These are phyloP conservation scores for Xyrichtys novacula DNA, from an alignment of 2,797 vertebrate species.

Conservation along the genomic window DNA sequence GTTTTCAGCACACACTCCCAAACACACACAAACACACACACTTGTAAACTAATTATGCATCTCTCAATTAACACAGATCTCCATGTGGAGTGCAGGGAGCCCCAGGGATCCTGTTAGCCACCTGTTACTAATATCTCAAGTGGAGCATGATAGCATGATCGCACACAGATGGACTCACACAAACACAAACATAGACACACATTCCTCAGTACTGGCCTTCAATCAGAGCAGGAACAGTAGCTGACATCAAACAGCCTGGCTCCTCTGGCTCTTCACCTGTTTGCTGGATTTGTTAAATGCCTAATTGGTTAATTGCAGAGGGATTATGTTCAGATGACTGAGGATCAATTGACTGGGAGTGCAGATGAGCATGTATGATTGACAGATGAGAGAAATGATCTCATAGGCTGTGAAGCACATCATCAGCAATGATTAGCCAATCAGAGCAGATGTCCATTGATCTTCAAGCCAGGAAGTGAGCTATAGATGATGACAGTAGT, in stretches of 20 bases:
- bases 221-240: slow-evolving; percentile 36
- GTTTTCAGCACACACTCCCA: slow-evolving; percentile 34
- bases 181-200: slow-evolving; percentile 16
- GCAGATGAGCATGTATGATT: slow-evolving; percentile 67
- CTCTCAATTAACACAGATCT: slow-evolving; percentile 76
- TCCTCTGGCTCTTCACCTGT: slow-evolving; percentile 59
- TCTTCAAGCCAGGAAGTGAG: slow-evolving; percentile 37
- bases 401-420: slow-evolving; percentile 39
- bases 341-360: slow-evolving; percentile 75
- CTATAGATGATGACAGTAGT: slow-evolving; percentile 43
- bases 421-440: slow-evolving; percentile 58
- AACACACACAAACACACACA: slow-evolving; percentile 29
- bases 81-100: slow-evolving; percentile 66
- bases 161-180: slow-evolving; percentile 28
- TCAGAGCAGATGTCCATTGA: slow-evolving; percentile 66
- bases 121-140: slow-evolving; percentile 79
- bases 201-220: slow-evolving; percentile 37
- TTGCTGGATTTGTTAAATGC: slow-evolving; percentile 75
- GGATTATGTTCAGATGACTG: slow-evolving; percentile 77
- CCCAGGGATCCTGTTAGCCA: slow-evolving; percentile 76
- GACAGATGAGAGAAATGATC: slow-evolving; percentile 58
- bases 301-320: slow-evolving; percentile 81
- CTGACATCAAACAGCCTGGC: slow-evolving; percentile 37
- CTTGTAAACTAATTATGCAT: slow-evolving; percentile 71
- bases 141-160: slow-evolving; percentile 57